Evolutionary conservation across 2,797 vertebrate species (phyloP).

Genomic region (Poeciliopsis turneri): DNA sequence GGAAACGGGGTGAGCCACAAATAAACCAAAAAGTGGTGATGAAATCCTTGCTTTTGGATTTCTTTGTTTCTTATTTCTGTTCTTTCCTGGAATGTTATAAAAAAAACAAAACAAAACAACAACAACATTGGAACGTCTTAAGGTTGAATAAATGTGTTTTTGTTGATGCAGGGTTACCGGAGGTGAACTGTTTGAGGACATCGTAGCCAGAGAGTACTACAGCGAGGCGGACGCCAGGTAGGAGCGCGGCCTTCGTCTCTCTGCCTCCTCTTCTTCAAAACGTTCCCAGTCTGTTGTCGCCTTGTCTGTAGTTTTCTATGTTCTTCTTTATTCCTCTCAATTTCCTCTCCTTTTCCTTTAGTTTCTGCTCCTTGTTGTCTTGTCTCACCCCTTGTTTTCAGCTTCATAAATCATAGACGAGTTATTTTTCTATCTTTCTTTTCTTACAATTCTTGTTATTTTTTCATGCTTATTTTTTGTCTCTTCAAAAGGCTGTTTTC

Average conservation of each 20-base stretch:
- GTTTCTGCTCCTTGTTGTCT: constrained; percentile 6
- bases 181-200: constrained; percentile 97
- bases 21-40: constrained; percentile 22
- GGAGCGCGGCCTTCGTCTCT: constrained; percentile 39
- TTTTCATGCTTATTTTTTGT: neutral
- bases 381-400: constrained; percentile 8
- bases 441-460: neutral
- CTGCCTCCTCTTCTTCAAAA: constrained; percentile 27
- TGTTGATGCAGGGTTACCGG: constrained; percentile 89
- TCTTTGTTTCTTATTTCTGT: neutral
- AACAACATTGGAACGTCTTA: neutral
- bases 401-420: neutral
- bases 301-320: constrained; percentile 10
- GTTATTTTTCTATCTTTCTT: constrained; percentile 1
- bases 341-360: constrained; percentile 2
- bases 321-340: constrained; percentile 10
- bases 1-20: constrained; percentile 4
- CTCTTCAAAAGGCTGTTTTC: neutral
- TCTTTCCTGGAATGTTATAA: neutral
- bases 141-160: constrained; percentile 11
- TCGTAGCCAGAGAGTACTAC: constrained; percentile 98
- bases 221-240: constrained; percentile 99
- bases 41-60: constrained; percentile 22
- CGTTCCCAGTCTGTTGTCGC: constrained; percentile 37
- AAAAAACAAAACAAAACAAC: no score